Evolutionary conservation across 2,888 invertebrate genomes (phyloP).

Genomic region (Siphonodentalium dalli): DNA sequence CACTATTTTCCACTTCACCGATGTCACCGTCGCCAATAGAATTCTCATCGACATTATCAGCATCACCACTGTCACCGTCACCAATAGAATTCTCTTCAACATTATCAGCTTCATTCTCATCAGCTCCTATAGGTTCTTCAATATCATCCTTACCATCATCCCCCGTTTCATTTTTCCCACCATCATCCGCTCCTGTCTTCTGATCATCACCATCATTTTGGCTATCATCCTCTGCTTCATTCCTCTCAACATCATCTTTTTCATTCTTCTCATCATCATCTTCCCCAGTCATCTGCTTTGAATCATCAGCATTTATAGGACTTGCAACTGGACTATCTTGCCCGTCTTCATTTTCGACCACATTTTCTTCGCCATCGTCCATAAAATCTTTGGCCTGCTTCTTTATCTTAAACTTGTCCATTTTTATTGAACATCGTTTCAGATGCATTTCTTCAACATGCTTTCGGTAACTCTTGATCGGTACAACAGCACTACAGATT

Average conservation of each 20-base stretch:
- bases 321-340: neutral
- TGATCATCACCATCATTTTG: constrained; percentile 7
- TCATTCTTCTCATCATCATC: constrained; percentile 6
- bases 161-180: constrained; percentile 13
- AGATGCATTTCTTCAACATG: constrained; percentile 4
- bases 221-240: constrained; percentile 2
- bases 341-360: neutral
- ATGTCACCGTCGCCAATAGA: constrained; percentile 6
- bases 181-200: constrained; percentile 11
- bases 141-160: neutral
- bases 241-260: constrained; percentile 1
- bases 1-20: constrained; percentile 1
- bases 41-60: constrained; percentile 3
- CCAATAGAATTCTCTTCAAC: neutral
- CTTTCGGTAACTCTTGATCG: constrained; percentile 13
- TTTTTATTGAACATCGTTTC: neutral
- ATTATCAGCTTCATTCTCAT: constrained; percentile 3
- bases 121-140: constrained; percentile 4
- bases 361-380: constrained; percentile 9
- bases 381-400: constrained; percentile 2
- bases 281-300: neutral
- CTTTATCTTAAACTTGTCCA: neutral
- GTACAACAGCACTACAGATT: constrained; percentile 42
- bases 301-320: neutral
- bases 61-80: neutral